Conservation (phyloP, 1,140 invertebrate species). For the Mercenaria mercenaria region DNA sequence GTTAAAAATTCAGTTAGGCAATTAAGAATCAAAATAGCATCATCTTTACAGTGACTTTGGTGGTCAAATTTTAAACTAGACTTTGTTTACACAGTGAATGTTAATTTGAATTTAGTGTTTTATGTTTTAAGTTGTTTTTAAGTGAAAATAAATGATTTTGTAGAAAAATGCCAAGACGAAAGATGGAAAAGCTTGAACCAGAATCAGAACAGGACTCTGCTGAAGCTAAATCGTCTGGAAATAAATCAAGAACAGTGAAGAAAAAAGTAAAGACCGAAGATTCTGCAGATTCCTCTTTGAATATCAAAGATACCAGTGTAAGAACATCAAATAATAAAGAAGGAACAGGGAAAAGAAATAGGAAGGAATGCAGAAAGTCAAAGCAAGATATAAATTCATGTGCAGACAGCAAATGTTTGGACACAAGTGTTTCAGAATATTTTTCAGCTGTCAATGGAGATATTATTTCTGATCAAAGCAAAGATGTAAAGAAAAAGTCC, state of each 20-base stretch:
- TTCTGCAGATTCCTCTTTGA: not conserved
- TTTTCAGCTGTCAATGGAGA: not conserved
- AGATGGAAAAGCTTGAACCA: not conserved
- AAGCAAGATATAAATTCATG: not conserved
- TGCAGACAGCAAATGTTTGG: no score
- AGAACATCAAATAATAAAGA: not conserved
- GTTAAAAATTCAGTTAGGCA: no score
- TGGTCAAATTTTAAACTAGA: no score
- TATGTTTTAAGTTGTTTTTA: no score
- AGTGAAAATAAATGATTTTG: no score
- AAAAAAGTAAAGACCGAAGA: not conserved
- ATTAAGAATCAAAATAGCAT: no score
- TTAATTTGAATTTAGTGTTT: no score
- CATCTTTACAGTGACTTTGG: no score
- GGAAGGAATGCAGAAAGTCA: not conserved
- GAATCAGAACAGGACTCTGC: no score
- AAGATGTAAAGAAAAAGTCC: not conserved
- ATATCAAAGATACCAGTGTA: not conserved
- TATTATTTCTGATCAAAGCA: not conserved
- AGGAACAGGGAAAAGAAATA: not conserved
- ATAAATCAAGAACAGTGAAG: not conserved
- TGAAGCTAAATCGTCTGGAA: not conserved
- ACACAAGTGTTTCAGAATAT: not conserved
- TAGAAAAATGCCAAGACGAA: not conserved
- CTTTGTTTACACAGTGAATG: no score